Conservation (phyloP, 1,140 invertebrate species). For the Agraylea sexmaculata region DNA sequence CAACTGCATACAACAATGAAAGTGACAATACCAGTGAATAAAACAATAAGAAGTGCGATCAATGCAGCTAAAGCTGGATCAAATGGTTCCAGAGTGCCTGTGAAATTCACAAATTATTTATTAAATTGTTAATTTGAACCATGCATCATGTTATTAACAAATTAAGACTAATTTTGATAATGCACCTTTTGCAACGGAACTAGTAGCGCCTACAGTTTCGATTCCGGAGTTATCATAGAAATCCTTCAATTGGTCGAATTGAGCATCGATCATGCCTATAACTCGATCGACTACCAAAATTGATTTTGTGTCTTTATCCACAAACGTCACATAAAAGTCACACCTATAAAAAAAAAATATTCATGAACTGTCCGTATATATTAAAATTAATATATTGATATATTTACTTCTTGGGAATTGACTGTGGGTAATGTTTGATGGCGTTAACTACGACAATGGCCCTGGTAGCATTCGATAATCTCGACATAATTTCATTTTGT, state of each 20-base stretch:
- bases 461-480: slow-evolving; percentile 24
- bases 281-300: slow-evolving; percentile 70
- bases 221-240: slow-evolving; percentile 66
- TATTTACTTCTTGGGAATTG: slow-evolving; percentile 9
- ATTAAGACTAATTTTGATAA: slow-evolving; percentile 2
- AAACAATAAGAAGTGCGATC: slow-evolving; percentile 72
- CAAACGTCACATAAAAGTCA: slow-evolving; percentile 78
- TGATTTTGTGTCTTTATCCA: slow-evolving; percentile 59
- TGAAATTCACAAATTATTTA: neutral
- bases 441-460: slow-evolving; percentile 28
- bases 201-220: slow-evolving; percentile 65
- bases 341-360: slow-evolving; percentile 46
- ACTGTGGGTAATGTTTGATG: slow-evolving; percentile 28
- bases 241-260: slow-evolving; percentile 71
- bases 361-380: neutral
- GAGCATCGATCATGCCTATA: slow-evolving; percentile 70
- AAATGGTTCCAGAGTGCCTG: slow-evolving; percentile 53
- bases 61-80: slow-evolving; percentile 75
- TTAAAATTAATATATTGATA: slow-evolving; percentile 1
- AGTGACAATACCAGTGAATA: slow-evolving; percentile 76
- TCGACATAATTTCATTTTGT: slow-evolving; percentile 17
- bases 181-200: slow-evolving; percentile 40
- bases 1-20: slow-evolving; percentile 83
- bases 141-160: neutral
- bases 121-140: neutral